Evolutionary conservation across 2,888 invertebrate species (phyloP), one percentile per base, ranked within the genome.

Genomic region (Bhutanitis thaidina): DNA sequence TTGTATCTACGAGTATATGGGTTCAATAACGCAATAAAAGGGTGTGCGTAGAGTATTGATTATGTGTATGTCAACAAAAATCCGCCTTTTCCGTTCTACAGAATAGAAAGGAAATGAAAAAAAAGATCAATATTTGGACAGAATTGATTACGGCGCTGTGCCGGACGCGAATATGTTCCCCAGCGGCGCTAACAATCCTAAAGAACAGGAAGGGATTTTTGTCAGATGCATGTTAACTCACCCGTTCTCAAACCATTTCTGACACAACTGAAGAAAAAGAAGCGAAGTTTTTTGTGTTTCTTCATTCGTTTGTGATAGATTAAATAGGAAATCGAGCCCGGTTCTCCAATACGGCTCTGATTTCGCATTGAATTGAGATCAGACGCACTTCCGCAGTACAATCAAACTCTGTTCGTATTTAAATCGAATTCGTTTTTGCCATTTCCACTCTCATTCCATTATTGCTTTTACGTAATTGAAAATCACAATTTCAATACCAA

Each of bases 61-160:
- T 80, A 75, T 77, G 58, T 63, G 61, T 58, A 69, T 69, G 66
- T 69, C 64, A 59, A 69, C 67, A 71, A 69, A 75, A 78, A 74
- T 73, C 72, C 71, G 71, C 80, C 79, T 75, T 75, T 79, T 82
- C 78, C 80, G 71, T 71, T 61, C 59, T 56, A 68, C 68, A 69
- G 63, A 77, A 76, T 70, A 57, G 63, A 80, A 72, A 77, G 84
- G 84, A 85, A 82, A 27, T 8, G 72, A 71, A 82, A 85, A 86
- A 85, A 85, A 84, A 79, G 74, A 74, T 86, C 85, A 88, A 88
- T 88, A 87, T 88, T 87, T 87, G 69, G 87, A 86, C 87, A 85
- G 80, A 79, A 81, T 80, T 77, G 74, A 86, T 85, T 82, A 85
- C 68, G 71, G 67, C 69, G 68, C 69, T 71, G 71, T 69, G 71